Base-by-base conservation (phyloP, 2,888 invertebrate species). In the Phanerotoma sp. region DNA sequence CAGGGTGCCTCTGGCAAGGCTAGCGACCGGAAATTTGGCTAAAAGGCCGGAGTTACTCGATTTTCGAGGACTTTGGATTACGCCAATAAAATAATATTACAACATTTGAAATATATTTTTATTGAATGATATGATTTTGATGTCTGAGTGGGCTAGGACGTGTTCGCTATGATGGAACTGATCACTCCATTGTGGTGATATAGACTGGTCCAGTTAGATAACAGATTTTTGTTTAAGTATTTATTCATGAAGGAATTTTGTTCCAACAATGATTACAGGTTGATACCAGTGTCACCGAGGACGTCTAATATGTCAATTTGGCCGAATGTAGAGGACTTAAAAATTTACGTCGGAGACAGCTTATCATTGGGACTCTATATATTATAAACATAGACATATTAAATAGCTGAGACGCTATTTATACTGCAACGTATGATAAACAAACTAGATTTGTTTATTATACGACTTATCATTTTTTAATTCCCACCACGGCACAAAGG, bases 291-390 rank as follows among this genome's bases (percentile, higher is more conserved):
- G 25, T 25, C 9, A 15, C n/a, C 42, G 42, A 28, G 25, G 42
- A 42, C 42, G 42, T 25, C 9, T 9, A n/a, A 11, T n/a, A 15
- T 18, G 42, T 25, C 42, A 42, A 25, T 42, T n/a, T 42, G 42
- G 25, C 42, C 42, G 42, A 42, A 42, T 42, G 42, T 25, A 9
- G 42, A 2, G 20, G n/a, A n/a, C n/a, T n/a, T n/a, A n/a, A n/a
- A n/a, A n/a, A n/a, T n/a, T n/a, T n/a, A n/a, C n/a, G n/a, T n/a
- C n/a, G n/a, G n/a, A n/a, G n/a, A n/a, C n/a, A n/a, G n/a, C n/a
- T n/a, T n/a, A n/a, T n/a, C n/a, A n/a, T n/a, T n/a, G n/a, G n/a
- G n/a, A n/a, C n/a, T n/a, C n/a, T n/a, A n/a, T n/a, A n/a, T n/a
- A n/a, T n/a, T n/a, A n/a, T n/a, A n/a, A n/a, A n/a, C n/a, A n/a